Conservation (phyloP, 2,888 invertebrate species). For the Tenthredo scrophulariae region DNA sequence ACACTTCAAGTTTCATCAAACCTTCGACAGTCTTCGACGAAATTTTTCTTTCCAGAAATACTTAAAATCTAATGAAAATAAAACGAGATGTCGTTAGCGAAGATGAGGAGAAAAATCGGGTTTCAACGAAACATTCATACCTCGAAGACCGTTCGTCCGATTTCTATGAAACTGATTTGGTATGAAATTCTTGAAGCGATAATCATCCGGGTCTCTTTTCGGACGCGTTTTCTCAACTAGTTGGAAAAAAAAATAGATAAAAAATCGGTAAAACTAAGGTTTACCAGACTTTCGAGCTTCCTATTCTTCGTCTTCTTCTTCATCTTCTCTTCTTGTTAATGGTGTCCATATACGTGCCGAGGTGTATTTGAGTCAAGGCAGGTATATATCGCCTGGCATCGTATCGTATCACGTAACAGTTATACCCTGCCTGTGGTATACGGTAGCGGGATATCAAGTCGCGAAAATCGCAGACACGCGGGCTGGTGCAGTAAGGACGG, state of each 20-base stretch:
- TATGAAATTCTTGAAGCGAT: neutral
- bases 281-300: neutral
- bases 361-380: neutral
- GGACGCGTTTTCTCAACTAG: too few species aligned
- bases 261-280: neutral
- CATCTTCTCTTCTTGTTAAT: neutral
- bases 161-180: neutral
- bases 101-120: neutral
- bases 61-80: neutral
- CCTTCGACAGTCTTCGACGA: neutral
- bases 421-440: slow-evolving; percentile 57
- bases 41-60: neutral
- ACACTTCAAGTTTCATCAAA: neutral
- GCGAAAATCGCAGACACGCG: slow-evolving; percentile 58
- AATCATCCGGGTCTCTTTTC: too few species aligned
- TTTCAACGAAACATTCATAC: neutral
- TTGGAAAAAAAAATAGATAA: neutral
- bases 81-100: neutral
- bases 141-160: neutral
- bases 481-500: slow-evolving; percentile 17
- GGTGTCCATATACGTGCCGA: neutral
- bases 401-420: slow-evolving; percentile 52
- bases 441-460: slow-evolving; percentile 67
- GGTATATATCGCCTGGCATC: neutral
- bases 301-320: neutral